Base-by-base conservation (phyloP, 2,113 vertebrate species). In the Aramus guarauna region DNA sequence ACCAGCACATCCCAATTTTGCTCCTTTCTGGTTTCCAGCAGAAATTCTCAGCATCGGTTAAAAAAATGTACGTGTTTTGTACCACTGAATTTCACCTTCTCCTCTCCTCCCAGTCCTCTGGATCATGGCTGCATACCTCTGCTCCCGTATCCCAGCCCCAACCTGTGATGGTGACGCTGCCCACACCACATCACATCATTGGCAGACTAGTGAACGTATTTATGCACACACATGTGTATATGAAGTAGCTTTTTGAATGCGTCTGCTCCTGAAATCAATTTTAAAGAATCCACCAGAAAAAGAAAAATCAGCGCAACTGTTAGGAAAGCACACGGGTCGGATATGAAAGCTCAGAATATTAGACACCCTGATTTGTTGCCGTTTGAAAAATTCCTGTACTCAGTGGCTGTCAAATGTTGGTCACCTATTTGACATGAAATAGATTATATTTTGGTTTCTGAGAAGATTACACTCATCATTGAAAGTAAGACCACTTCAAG, bases 341-440 rank as follows among this genome's bases (percentile, higher is more conserved):
- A 39, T 37, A 37, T 11, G 19, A 90, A 59, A 90, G 48, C n/a
- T 69, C 67, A 62, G 48, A 82, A 12, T 75, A 64, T 36, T 64
- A 87, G 32, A 87, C 52, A 78, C 7, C 3, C 18, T 59, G 53
- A 83, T 79, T 50, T 79, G 20, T 85, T 47, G 55, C 2, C 24
- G 73, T 91, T 58, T 60, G 58, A 91, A 96, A 95, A 96, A 93
- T 78, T 79, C 37, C 48, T 72, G 15, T 67, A 43, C 23, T 82
- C 64, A 15, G 27, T 52, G 56, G 36, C 56, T 94, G 39, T 78
- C 94, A 91, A 75, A 75, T 52, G 5, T 26, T 92, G 34, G 62
- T 79, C 87, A 85, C 39, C 22, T 72, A 37, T 72, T 64, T 76
- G 92, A 92, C 81, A 85, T 23, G 9, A 95, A 96, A 95, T 85